phyloP scores from a whole-genome alignment of 1,140 invertebrate genomes.

The Idris sp. region DNA sequence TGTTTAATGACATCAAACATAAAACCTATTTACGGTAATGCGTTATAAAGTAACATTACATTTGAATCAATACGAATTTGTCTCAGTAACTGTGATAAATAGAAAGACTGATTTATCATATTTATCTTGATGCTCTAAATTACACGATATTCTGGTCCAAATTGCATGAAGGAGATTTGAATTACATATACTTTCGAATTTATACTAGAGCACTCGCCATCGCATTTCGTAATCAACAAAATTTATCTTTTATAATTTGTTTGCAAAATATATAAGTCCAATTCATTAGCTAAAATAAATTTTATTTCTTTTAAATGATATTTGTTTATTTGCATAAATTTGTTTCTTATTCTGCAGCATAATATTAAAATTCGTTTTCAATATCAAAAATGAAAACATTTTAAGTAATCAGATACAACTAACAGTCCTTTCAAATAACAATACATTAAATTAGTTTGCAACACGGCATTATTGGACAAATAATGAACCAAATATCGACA shows the following conservation, averaged over 20 bases:
- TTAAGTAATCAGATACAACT: conserved; percentile 19
- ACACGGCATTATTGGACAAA: neutral
- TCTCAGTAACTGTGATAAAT: conserved; percentile 20
- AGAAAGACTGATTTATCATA: conserved; percentile 28
- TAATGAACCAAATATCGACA: neutral
- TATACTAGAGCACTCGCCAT: no score
- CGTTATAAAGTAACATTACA: conserved; percentile 14
- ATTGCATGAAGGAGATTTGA: conserved; percentile 35
- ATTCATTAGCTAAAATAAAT: no score
- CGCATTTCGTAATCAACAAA: neutral
- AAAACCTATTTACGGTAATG: conserved; percentile 2
- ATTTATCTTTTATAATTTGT: conserved; percentile 22
- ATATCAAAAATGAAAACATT: conserved; percentile 19
- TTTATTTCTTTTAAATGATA: no score
- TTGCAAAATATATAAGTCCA: no score
- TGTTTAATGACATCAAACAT: no score
- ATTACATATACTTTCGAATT: conserved; percentile 19
- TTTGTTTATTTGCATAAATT: no score
- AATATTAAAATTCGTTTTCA: no score
- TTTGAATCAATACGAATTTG: conserved; percentile 32
- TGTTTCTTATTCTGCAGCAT: no score
- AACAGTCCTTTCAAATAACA: conserved; percentile 9
- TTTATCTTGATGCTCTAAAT: conserved; percentile 37
- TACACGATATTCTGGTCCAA: conserved; percentile 26
- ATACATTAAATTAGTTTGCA: conserved; percentile 11